Conservation (phyloP, 2,797 vertebrate species). For the Enteromius fasciolatus region DNA sequence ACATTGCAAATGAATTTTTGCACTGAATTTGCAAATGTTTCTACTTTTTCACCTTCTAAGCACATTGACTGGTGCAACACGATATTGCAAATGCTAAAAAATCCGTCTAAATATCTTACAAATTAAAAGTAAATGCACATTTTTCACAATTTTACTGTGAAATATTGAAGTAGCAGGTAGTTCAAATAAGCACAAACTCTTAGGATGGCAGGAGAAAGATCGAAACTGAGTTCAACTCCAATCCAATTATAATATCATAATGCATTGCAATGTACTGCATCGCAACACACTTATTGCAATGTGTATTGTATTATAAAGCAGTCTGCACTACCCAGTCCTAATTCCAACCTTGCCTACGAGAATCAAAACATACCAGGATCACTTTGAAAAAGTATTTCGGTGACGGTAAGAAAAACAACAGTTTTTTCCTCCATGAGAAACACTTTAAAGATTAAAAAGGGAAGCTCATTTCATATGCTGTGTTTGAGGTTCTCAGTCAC, state of each 20-base stretch:
- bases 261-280: neutral
- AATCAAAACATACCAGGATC: conserved; percentile 47
- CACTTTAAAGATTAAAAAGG: conserved; percentile 56
- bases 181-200: conserved; percentile 6
- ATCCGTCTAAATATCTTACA: neutral
- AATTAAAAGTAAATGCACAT: neutral
- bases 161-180: neutral
- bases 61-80: neutral
- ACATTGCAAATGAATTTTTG: no score
- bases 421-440: conserved; percentile 29
- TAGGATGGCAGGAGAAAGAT: neutral
- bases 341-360: conserved; percentile 36
- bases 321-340: conserved; percentile 10
- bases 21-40: neutral
- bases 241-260: neutral
- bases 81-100: neutral
- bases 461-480: conserved; percentile 53
- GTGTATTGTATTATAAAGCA: conserved; percentile 4
- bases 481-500: conserved; percentile 53
- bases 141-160: neutral
- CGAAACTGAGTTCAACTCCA: neutral
- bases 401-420: conserved; percentile 39
- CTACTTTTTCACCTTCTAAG: neutral
- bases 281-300: neutral
- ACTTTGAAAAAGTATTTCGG: conserved; percentile 39